Percentiles rank a stretch among this genome's conserved stretches.
Evolutionary conservation across 1,140 invertebrate genomes (phyloP).

Genomic region (Drosophila azteca): DNA sequence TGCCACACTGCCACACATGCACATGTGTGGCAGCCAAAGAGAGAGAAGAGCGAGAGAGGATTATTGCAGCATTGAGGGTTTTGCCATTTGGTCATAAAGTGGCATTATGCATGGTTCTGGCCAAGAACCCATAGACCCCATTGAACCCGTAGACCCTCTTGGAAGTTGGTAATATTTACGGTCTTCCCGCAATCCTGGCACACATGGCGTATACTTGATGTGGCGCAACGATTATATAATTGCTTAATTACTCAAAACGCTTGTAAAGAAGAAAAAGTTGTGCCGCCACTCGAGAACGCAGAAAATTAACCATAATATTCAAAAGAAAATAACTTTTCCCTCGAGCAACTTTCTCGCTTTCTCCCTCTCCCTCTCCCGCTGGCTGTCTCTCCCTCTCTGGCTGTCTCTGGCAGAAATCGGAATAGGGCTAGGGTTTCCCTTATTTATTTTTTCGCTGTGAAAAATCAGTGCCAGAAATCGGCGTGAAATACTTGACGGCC

Average conservation of each 20-base stretch:
- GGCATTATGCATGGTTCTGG: slow-evolving; percentile 52
- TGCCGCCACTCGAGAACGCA: slow-evolving; percentile 24
- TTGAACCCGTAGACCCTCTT: too few relatives aligned
- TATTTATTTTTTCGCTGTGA: slow-evolving; percentile 1
- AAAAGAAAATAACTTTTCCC: slow-evolving; percentile 53
- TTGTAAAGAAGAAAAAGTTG: slow-evolving; percentile 34
- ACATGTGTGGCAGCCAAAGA: slow-evolving; percentile 10
- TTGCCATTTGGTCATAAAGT: slow-evolving; percentile 57
- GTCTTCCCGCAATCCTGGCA: not conserved
- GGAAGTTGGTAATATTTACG: slow-evolving; percentile 50
- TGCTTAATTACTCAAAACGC: slow-evolving; percentile 66
- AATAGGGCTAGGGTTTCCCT: slow-evolving; percentile 38
- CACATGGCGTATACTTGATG: slow-evolving; percentile 47
- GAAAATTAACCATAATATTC: slow-evolving; percentile 60
- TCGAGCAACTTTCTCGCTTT: slow-evolving; percentile 16
- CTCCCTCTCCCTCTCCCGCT: slow-evolving; percentile 17
- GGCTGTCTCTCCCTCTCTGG: slow-evolving; percentile 19
- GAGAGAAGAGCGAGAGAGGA: slow-evolving; percentile 26
- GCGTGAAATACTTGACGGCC: slow-evolving; percentile 68
- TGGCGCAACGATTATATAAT: slow-evolving; percentile 50
- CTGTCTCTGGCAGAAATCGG: slow-evolving; percentile 27
- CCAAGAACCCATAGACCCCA: slow-evolving; percentile 15
- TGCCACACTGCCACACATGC: slow-evolving; percentile 14
- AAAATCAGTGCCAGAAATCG: slow-evolving; percentile 63
- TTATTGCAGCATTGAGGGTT: slow-evolving; percentile 59